Conservation (phyloP, 2,113 vertebrate genomes). For the Gavia stellata region DNA sequence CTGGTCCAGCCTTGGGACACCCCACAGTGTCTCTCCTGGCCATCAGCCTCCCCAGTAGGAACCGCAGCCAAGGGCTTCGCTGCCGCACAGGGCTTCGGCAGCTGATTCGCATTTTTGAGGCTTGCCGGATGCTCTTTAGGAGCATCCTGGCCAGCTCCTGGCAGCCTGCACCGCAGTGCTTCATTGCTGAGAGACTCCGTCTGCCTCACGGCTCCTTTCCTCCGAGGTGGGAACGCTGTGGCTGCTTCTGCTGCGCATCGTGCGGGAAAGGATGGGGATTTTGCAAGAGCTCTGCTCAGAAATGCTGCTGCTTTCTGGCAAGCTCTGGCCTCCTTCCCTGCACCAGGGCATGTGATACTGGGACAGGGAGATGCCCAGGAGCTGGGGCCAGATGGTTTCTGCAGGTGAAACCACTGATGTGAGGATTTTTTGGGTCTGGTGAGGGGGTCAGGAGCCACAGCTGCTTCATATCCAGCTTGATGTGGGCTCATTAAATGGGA, state of each 20-base stretch:
- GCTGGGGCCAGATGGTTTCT: neutral
- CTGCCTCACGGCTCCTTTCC: neutral
- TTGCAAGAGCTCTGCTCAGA: conserved; percentile 39
- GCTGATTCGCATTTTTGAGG: fast-evolving
- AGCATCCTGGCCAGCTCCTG: neutral
- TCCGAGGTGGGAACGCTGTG: neutral
- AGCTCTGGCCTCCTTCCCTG: neutral
- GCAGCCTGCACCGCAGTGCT: neutral
- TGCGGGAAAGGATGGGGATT: neutral
- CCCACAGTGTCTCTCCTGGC: neutral
- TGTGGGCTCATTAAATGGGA: neutral
- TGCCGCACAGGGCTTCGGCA: fast-evolving
- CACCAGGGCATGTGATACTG: fast-evolving
- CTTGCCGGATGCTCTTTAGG: neutral
- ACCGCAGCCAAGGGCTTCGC: neutral
- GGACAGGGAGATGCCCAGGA: neutral
- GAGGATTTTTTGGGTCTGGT: neutral
- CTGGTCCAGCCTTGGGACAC: neutral
- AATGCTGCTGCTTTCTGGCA: neutral
- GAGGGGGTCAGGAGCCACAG: neutral
- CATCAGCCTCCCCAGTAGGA: neutral
- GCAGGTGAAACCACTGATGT: neutral
- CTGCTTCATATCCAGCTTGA: neutral
- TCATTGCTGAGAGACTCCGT: neutral
- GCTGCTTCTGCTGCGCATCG: neutral